phyloP scores from a whole-genome alignment of 2,888 invertebrate species.

The Microctonus brassicae region DNA sequence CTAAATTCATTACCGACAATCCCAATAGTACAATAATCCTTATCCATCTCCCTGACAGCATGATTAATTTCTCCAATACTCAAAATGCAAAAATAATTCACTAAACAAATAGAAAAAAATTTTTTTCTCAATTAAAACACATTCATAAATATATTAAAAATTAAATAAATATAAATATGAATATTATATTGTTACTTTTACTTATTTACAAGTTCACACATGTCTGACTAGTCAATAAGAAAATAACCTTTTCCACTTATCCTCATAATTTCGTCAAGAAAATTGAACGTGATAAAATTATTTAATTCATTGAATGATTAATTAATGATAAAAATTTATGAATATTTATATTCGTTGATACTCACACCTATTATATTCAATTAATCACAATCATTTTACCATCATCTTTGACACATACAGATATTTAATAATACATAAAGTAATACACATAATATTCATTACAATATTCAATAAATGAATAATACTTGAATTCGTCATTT shows the following conservation, averaged over 20 bases:
- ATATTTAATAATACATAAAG: background rate
- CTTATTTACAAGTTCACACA: background rate
- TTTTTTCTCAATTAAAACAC: background rate
- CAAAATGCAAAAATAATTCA: background rate
- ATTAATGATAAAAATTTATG: background rate
- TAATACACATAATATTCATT: background rate
- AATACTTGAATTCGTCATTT: background rate
- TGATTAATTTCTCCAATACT: background rate
- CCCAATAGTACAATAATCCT: conserved; percentile 47
- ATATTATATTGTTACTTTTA: background rate
- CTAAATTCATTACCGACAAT: conserved; percentile 53
- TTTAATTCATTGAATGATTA: too few species aligned
- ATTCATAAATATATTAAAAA: background rate
- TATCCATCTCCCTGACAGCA: conserved; percentile 7
- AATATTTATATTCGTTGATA: background rate
- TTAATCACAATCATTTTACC: background rate
- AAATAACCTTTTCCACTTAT: background rate
- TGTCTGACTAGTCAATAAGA: background rate
- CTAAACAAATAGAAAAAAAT: background rate
- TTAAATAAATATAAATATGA: background rate
- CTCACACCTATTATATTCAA: background rate
- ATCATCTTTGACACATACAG: background rate
- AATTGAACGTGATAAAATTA: background rate
- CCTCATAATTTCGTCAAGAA: background rate
- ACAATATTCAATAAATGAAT: background rate